Base-by-base conservation (phyloP, 2,113 vertebrate species). In the Cephalopterus ornatus region DNA sequence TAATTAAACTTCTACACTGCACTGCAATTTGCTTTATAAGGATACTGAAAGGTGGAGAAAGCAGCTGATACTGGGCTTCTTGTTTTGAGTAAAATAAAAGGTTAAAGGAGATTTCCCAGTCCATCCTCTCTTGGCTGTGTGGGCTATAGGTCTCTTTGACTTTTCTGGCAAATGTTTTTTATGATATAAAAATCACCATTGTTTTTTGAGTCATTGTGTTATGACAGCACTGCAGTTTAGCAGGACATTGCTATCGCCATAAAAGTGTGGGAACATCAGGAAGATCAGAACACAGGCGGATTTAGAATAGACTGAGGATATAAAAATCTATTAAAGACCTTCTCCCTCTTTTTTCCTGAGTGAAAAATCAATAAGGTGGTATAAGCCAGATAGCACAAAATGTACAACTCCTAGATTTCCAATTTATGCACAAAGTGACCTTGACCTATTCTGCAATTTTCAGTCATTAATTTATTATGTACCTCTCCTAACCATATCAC, bases 391-490 rank as follows among this genome's bases (percentile, higher is more conserved):
- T 66, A 95, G 91, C 58, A 82, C 13, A 27, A 89, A 94, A 91
- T 76, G 92, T 93, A 88, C 73, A 94, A 80, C 92, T 96, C 72
- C 84, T 89, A 91, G 81, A 58, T 61, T 72, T 94, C 83, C 77
- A 35, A 85, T 96, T 85, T 90, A 89, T 92, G 89, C 79, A 88
- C 80, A 92, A 85, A 95, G 92, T 91, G 92, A 93, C 94, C 96
- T 96, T 94, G 93, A 96, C 95, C 97, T 93, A 94, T 88, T 84
- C 82, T 91, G 95, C 87, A 93, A 93, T 97, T 97, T 96, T 87
- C 93, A 95, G 39, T 95, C 70, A 79, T 96, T 94, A 96, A 97
- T 93, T 88, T 96, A 94, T 94, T 93, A 82, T 62, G 72, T 63
- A 84, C 56, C 49, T 80, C 84, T 66, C 42, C 71, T 74, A 79